Evolutionary conservation across 2,797 vertebrate species (phyloP).

Genomic region (Lutjanus campechanus): DNA sequence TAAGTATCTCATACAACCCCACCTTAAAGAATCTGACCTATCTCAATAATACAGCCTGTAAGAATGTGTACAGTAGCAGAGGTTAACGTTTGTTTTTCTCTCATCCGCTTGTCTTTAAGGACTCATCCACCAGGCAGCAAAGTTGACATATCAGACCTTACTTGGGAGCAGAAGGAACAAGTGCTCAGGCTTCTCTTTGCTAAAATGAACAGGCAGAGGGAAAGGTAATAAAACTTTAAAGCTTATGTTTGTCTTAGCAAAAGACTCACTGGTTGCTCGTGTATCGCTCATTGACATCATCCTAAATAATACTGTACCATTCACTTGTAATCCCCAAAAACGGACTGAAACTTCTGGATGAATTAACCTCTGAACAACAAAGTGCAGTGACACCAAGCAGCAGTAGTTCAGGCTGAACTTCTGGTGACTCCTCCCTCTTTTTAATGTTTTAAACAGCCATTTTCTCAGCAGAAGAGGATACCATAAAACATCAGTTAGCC

Average conservation of each 20-base stretch:
- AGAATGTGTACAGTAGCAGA: background rate
- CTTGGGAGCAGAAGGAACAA: constrained; percentile 93
- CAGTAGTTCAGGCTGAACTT: constrained; percentile 64
- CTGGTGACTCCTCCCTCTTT: constrained; percentile 81
- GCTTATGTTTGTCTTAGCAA: constrained; percentile 44
- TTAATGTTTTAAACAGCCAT: constrained; percentile 86
- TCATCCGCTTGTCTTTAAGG: constrained; percentile 76
- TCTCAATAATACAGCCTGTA: background rate
- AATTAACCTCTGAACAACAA: constrained; percentile 67
- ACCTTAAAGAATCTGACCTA: too few relatives aligned
- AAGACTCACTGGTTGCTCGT: constrained; percentile 15
- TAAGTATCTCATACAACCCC: too few relatives aligned
- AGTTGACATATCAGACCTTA: constrained; percentile 89
- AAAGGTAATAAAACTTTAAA: constrained; percentile 78
- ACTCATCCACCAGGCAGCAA: constrained; percentile 79
- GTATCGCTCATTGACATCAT: constrained; percentile 44
- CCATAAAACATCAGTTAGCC: constrained; percentile 86
- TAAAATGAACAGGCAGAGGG: constrained; percentile 89
- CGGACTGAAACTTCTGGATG: constrained; percentile 45
- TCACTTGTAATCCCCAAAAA: constrained; percentile 58
- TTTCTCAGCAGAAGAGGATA: constrained; percentile 84
- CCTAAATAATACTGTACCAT: constrained; percentile 42
- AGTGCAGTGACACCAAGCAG: constrained; percentile 61
- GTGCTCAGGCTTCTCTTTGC: constrained; percentile 92
- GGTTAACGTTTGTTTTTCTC: constrained; percentile 5